Evolutionary conservation across 2,113 vertebrate species (phyloP).

Genomic region (Callopanchax toddi): DNA sequence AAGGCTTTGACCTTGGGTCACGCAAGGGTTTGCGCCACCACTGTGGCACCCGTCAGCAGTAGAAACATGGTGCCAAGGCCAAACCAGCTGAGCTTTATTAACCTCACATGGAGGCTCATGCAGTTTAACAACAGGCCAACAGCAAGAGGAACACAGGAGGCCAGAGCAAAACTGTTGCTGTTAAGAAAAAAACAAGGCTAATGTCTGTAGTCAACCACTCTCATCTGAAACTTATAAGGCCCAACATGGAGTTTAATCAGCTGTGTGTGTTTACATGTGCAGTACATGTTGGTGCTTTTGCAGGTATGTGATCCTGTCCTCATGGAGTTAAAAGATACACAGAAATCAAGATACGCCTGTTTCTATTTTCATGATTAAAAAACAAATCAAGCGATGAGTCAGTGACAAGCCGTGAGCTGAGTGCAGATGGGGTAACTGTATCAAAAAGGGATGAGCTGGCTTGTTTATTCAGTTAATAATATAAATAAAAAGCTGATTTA

Average conservation of each 20-base stretch:
- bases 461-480: too few relatives aligned
- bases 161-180: background rate
- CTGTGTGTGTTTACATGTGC: background rate
- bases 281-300: background rate
- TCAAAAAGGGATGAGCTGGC: background rate
- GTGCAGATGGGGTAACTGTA: background rate
- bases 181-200: background rate
- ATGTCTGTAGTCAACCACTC: background rate
- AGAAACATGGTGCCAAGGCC: conserved; percentile 17
- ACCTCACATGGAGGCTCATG: conserved; percentile 19
- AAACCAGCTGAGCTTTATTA: conserved; percentile 20
- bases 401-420: background rate
- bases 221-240: background rate
- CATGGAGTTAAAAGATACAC: too few relatives aligned
- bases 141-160: conserved; percentile 10
- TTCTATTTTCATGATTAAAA: background rate
- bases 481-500: too few relatives aligned
- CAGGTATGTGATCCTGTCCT: background rate
- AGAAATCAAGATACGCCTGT: background rate
- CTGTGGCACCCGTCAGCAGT: background rate
- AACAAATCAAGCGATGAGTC: background rate
- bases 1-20: conserved; percentile 21
- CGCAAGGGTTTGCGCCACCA: conserved; percentile 6
- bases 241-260: background rate
- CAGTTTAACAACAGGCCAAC: conserved; percentile 17